Evolutionary conservation across 2,113 vertebrate genomes (phyloP).

Genomic region (Asarcornis scutulata): DNA sequence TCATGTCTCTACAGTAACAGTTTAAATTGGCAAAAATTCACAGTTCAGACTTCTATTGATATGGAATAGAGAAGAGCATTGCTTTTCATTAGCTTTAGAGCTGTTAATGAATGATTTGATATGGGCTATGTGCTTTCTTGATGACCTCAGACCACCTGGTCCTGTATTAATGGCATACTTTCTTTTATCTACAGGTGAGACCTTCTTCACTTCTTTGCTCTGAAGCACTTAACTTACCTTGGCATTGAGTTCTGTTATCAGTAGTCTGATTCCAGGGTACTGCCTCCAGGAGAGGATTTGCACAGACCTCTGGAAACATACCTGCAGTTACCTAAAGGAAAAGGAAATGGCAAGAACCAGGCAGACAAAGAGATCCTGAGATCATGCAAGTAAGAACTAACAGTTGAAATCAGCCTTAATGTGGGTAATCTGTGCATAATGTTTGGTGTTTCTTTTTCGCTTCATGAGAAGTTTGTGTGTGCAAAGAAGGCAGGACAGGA

Average conservation of each 20-base stretch:
- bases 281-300: neutral
- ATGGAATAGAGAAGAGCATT: neutral
- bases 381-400: neutral
- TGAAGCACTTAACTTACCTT: neutral
- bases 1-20: neutral
- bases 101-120: neutral
- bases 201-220: neutral
- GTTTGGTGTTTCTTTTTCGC: neutral
- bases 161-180: neutral
- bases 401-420: neutral
- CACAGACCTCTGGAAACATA: neutral
- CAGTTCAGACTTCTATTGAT: neutral
- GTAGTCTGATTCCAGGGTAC: neutral
- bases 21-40: conserved; percentile 22
- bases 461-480: neutral
- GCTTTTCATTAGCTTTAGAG: conserved; percentile 24
- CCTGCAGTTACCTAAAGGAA: neutral
- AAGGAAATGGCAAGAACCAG: neutral
- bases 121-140: neutral
- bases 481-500: neutral
- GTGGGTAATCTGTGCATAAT: neutral
- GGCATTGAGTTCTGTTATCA: neutral
- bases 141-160: neutral
- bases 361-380: neutral
- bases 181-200: neutral